A percentile compares a stretch with the other conserved stretches of the same genome.
Evolutionary conservation across 2,888 invertebrate species (phyloP).

Genomic region (Saturnia pavonia): DNA sequence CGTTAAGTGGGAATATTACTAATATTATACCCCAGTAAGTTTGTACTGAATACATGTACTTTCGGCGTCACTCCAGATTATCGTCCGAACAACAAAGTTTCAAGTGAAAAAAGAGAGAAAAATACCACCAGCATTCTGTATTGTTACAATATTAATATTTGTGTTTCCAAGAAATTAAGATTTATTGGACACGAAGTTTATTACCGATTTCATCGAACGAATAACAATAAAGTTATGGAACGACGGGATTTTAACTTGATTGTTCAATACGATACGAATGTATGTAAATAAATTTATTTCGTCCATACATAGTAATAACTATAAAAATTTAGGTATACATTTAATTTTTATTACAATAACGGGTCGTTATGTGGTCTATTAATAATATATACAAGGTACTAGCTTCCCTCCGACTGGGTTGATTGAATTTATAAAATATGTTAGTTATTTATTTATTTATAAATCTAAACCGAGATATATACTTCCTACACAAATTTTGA

Average conservation of each 20-base stretch:
- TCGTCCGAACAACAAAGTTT: background rate
- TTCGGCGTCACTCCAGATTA: background rate
- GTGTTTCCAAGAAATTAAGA: slow-evolving; percentile 4
- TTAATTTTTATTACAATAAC: background rate
- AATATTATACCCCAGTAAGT: background rate
- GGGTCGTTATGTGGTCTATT: too few relatives aligned
- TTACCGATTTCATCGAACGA: slow-evolving; percentile 5
- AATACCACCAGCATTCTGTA: background rate
- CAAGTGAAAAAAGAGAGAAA: background rate
- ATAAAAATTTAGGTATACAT: background rate
- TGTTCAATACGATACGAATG: background rate
- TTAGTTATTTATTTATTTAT: too few relatives aligned
- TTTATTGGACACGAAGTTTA: slow-evolving; percentile 3
- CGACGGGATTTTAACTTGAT: background rate
- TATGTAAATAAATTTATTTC: slow-evolving; percentile 1
- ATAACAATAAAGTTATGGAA: slow-evolving; percentile 10
- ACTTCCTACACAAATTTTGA: too few relatives aligned
- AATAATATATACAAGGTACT: too few relatives aligned
- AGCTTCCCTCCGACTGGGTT: too few relatives aligned
- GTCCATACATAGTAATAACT: background rate
- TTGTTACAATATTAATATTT: background rate
- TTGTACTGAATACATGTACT: background rate
- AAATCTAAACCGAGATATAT: too few relatives aligned
- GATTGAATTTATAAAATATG: too few relatives aligned
- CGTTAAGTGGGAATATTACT: too few relatives aligned